A percentile compares a stretch with the other conserved stretches of the same genome.
These are phyloP conservation scores for Euborellia annulipes DNA, from an alignment of 1,140 invertebrate species.

Conservation along the genomic window DNA sequence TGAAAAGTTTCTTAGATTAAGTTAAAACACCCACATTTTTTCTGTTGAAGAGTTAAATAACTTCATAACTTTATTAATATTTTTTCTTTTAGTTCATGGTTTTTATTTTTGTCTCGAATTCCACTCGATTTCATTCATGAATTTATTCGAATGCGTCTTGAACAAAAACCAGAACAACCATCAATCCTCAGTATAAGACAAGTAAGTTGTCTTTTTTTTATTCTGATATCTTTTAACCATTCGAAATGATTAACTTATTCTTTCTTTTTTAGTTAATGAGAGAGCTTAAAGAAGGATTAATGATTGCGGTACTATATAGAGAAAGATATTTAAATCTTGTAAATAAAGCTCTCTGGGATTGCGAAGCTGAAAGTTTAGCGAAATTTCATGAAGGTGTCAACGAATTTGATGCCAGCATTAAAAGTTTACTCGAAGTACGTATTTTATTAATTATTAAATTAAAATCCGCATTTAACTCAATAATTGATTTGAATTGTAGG, in stretches of 20 bases:
- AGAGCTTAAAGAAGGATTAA: conserved; percentile 71
- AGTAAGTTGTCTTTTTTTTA: conserved; percentile 21
- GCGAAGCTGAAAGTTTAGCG: conserved; percentile 27
- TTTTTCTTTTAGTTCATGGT: conserved; percentile 35
- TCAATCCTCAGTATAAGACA: conserved; percentile 71
- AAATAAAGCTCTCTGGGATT: conserved; percentile 42
- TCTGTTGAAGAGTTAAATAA: not conserved
- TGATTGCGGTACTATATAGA: conserved; percentile 58
- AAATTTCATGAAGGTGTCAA: conserved; percentile 41
- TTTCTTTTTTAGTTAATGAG: conserved; percentile 49
- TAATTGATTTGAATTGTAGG: conserved; percentile 25
- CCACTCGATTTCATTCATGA: conserved; percentile 78
- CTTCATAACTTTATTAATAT: no score
- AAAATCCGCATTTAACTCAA: conserved; percentile 1
- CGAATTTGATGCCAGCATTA: conserved; percentile 62
- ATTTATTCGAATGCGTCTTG: conserved; percentile 65
- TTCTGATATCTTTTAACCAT: not conserved
- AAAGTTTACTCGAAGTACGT: conserved; percentile 45
- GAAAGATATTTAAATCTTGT: conserved; percentile 51
- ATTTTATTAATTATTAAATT: not conserved
- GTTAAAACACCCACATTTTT: no score
- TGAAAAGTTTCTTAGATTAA: no score
- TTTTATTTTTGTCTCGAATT: conserved; percentile 67
- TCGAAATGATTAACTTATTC: no score
- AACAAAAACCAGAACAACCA: conserved; percentile 67